Evolutionary conservation across 30 jellyfish, hydroid and myxozoan species (phyloP).

Genomic region (Sanderia malayensis): DNA sequence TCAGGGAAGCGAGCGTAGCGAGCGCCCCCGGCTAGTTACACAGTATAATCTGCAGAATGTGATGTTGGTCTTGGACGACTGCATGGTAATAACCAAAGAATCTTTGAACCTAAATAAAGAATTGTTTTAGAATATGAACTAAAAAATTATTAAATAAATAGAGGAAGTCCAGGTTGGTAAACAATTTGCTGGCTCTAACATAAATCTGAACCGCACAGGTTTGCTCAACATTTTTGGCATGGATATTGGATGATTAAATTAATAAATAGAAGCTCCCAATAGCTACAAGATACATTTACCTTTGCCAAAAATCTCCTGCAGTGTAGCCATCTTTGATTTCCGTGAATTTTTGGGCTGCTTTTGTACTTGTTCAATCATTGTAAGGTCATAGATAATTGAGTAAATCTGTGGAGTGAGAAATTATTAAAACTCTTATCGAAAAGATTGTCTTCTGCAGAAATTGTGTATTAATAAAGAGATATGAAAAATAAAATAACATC

Average conservation of each 20-base stretch:
- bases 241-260: neutral
- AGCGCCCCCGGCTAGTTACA: constrained; percentile 8
- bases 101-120: constrained; percentile 48
- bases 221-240: neutral
- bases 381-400: constrained; percentile 47
- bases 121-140: neutral
- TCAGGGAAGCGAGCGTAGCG: too few species aligned
- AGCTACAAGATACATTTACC: constrained; percentile 28
- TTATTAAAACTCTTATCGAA: too few species aligned
- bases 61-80: constrained; percentile 41
- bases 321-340: constrained; percentile 34
- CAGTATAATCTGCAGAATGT: constrained; percentile 34
- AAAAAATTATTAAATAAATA: neutral
- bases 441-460: neutral
- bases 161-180: neutral
- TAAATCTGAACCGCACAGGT: neutral
- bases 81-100: constrained; percentile 73
- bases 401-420: constrained; percentile 10
- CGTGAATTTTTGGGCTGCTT: constrained; percentile 8
- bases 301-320: constrained; percentile 62
- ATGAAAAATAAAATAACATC: neutral
- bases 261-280: neutral
- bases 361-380: constrained; percentile 61
- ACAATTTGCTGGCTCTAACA: neutral
- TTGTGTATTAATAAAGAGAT: neutral